Evolutionary conservation across 2,113 vertebrate genomes (phyloP).

Genomic region (Choloepus hoffmanni): DNA sequence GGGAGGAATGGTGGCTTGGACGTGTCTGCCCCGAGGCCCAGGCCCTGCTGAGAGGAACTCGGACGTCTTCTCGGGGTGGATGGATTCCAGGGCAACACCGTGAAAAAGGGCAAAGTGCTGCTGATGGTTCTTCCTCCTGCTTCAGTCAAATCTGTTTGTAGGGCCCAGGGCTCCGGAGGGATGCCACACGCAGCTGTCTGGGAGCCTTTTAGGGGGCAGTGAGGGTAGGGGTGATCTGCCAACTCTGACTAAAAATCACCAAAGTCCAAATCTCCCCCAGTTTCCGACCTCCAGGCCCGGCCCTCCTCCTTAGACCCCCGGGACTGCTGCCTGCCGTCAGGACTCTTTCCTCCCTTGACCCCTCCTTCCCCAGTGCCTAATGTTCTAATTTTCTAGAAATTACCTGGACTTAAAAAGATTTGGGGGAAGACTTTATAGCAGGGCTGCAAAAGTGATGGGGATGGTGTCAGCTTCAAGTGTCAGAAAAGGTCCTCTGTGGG

Average conservation of each 20-base stretch:
- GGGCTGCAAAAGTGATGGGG: accelerated
- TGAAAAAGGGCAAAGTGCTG: background rate
- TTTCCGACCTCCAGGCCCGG: accelerated
- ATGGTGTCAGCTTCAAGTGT: accelerated
- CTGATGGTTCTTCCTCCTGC: background rate
- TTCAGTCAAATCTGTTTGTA: background rate
- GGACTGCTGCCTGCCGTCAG: no score
- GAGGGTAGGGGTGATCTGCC: background rate
- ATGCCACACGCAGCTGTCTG: background rate
- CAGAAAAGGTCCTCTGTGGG: accelerated
- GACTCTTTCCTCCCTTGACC: no score
- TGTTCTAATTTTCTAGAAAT: background rate
- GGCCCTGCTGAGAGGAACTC: background rate
- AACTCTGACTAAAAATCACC: accelerated
- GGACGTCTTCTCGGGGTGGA: background rate
- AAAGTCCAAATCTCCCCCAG: accelerated
- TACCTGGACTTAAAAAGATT: background rate
- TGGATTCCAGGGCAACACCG: background rate
- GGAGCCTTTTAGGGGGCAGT: background rate
- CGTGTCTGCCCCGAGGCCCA: background rate
- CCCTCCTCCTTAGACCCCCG: no score
- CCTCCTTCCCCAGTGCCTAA: background rate
- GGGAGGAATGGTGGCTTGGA: no score
- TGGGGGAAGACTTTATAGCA: background rate
- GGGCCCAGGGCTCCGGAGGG: background rate